Evolutionary conservation across 2,888 invertebrate genomes (phyloP).

Genomic region (Byasa hedistus): DNA sequence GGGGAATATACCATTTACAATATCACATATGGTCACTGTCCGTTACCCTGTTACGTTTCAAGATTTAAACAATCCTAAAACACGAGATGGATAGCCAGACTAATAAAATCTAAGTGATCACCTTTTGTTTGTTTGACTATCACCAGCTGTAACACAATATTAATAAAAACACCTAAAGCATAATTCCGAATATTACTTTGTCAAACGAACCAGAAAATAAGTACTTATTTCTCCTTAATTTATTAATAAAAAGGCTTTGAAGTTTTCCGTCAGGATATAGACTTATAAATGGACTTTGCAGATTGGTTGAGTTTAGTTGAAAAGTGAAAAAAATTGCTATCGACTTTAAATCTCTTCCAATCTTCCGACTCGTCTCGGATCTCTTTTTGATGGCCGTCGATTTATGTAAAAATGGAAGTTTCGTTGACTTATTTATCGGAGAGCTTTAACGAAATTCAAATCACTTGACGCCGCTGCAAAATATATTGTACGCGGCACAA

Average conservation of each 20-base stretch:
- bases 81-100: too few species aligned
- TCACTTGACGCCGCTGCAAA: constrained; percentile 36
- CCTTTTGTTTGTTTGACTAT: too few species aligned
- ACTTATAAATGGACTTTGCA: constrained; percentile 33
- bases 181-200: background rate
- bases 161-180: too few species aligned
- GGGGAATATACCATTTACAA: too few species aligned
- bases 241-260: constrained; percentile 32
- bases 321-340: constrained; percentile 41
- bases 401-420: constrained; percentile 44
- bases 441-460: constrained; percentile 31
- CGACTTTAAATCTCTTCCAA: constrained; percentile 44
- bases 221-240: constrained; percentile 24
- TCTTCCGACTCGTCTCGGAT: constrained; percentile 41
- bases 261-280: constrained; percentile 27
- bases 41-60: too few species aligned
- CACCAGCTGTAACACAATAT: too few species aligned
- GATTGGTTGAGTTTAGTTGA: constrained; percentile 39
- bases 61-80: too few species aligned
- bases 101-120: too few species aligned
- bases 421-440: constrained; percentile 25
- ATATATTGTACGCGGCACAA: background rate
- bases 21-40: too few species aligned
- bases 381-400: constrained; percentile 44
- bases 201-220: constrained; percentile 12